Base-by-base conservation (phyloP, 2,797 vertebrate species). In the Knipowitschia caucasica region DNA sequence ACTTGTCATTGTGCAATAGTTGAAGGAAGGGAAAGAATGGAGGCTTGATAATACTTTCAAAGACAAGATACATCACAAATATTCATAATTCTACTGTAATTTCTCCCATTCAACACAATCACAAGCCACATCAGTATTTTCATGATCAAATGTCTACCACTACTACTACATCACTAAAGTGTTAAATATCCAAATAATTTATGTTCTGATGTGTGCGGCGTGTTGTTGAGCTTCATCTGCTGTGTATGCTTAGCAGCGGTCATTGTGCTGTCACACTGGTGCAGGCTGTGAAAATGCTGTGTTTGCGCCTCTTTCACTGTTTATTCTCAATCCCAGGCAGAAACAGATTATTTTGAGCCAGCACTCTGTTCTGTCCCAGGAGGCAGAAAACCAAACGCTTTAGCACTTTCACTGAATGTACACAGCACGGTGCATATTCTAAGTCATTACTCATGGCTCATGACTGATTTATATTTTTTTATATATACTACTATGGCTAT, bases 291-390 rank as follows among this genome's bases (percentile, higher is more conserved):
- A 62, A 67, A 64, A 26, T 44, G 59, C 56, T 46, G 54, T 10
- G 12, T 54, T 64, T 0, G 26, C 43, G 26, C 54, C 7, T 2
- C 39, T 58, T 10, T 67, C 5, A 0, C 47, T 73, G 54, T 80
- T 78, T 67, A 56, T 6, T 51, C 42, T 54, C 62, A 33, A 68
- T 59, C 25, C 52, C 57, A 57, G 60, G 24, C 29, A 42, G 40
- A 57, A 45, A 67, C 53, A 55, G 67, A 66, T 78, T 50, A 36
- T 63, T 30, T 44, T 34, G 46, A 63, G 39, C 55, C 8, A 44
- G 27, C 24, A 12, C 21, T 45, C 24, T 15, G 30, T 59, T 69
- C 59, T 26, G 49, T 51, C 53, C 49, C 29, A n/a, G 6, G 53
- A 62, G 44, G 59, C 18, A 25, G 18, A 25, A 15, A 51, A n/a